These are phyloP conservation scores for Pristionchus pacificus DNA, from an alignment of 1,140 invertebrate genomes.

Conservation along the genomic window DNA sequence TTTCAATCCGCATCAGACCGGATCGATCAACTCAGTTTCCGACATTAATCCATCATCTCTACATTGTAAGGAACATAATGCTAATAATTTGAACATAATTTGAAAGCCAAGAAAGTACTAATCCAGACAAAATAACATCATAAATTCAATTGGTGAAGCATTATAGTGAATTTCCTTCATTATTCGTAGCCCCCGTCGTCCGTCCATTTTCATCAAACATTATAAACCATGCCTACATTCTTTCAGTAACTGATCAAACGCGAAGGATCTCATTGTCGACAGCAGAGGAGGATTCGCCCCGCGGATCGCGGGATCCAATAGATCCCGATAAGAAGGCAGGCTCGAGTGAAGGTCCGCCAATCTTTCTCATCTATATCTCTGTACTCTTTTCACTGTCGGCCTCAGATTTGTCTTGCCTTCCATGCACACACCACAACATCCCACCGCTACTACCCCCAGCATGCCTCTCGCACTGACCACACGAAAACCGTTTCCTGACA, in stretches of 20 bases:
- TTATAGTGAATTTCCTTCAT: background rate
- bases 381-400: background rate
- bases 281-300: slow-evolving; percentile 57
- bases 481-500: too few relatives aligned
- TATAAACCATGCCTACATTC: too few relatives aligned
- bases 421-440: too few relatives aligned
- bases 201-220: too few relatives aligned
- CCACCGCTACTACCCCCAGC: too few relatives aligned
- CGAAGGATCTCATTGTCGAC: slow-evolving; percentile 56
- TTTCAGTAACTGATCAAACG: slow-evolving; percentile 40
- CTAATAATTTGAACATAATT: too few relatives aligned
- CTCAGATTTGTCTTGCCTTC: too few relatives aligned
- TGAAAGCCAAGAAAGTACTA: too few relatives aligned
- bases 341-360: background rate
- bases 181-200: background rate
- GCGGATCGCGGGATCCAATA: slow-evolving; percentile 51
- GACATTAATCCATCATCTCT: slow-evolving; percentile 43
- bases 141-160: background rate
- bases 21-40: slow-evolving; percentile 55
- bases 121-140: too few relatives aligned
- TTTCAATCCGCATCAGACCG: slow-evolving; percentile 49
- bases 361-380: background rate
- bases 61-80: background rate
- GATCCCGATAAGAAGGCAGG: slow-evolving; percentile 29
- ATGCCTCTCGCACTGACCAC: too few relatives aligned